Conservation (phyloP, 2,797 vertebrate species). For the Sorex maritimensis region DNA sequence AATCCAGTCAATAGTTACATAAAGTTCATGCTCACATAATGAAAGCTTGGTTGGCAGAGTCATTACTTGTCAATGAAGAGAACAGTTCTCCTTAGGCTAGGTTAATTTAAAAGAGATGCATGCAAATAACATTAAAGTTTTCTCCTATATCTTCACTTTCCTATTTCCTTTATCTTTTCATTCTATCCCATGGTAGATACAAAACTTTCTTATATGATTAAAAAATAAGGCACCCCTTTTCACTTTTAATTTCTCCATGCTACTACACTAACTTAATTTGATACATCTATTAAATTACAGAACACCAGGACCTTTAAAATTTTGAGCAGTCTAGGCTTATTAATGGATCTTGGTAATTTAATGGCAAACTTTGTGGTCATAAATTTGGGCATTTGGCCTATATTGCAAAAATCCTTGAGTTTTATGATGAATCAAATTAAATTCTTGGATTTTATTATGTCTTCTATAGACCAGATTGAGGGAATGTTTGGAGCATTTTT, state of each 20-base stretch:
- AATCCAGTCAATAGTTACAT: constrained; percentile 5
- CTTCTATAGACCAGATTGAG: constrained; percentile 28
- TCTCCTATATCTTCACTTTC: constrained; percentile 30
- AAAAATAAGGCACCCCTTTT: neutral
- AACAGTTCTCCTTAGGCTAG: neutral
- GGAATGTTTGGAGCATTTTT: constrained; percentile 37
- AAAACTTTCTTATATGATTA: constrained; percentile 22
- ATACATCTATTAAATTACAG: constrained; percentile 44
- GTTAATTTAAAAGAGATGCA: neutral
- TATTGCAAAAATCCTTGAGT: constrained; percentile 9
- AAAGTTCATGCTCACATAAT: neutral
- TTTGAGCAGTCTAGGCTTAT: constrained; percentile 13
- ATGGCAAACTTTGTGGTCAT: constrained; percentile 32
- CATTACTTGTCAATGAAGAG: neutral
- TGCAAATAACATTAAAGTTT: neutral
- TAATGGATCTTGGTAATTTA: constrained; percentile 24
- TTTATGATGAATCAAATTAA: constrained; percentile 61
- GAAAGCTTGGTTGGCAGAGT: constrained; percentile 1
- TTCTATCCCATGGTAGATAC: neutral
- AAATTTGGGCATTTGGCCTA: constrained; percentile 35
- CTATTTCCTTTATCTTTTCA: constrained; percentile 25
- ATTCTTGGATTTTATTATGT: constrained; percentile 48
- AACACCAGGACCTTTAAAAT: constrained; percentile 22
- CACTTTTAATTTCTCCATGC: neutral
- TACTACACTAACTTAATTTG: constrained; percentile 36